Conservation (phyloP, 2,113 vertebrate genomes). For the Mesitornis unicolor region DNA sequence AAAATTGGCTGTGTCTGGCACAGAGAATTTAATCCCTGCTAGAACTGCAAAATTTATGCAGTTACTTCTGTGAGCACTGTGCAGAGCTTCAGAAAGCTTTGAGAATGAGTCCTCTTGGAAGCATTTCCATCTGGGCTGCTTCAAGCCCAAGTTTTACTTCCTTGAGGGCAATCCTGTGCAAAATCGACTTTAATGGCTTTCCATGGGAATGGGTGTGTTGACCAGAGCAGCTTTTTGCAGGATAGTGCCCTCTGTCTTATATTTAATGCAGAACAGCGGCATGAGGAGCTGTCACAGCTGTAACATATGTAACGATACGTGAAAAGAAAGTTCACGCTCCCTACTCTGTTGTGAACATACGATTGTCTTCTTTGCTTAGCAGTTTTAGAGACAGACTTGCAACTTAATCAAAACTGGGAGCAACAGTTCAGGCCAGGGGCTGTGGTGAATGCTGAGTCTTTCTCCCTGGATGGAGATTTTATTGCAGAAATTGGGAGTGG, state of each 20-base stretch:
- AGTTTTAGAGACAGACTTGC: not conserved
- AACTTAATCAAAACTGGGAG: not conserved
- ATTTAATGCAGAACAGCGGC: not conserved
- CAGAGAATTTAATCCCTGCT: not conserved
- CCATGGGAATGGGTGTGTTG: not conserved
- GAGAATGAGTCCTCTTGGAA: not conserved
- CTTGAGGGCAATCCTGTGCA: not conserved
- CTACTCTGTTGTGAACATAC: not conserved
- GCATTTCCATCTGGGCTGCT: not conserved
- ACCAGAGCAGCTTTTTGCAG: not conserved
- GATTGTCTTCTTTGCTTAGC: not conserved
- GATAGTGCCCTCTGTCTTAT: not conserved
- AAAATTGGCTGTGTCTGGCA: not conserved
- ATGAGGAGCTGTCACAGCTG: slow-evolving; percentile 25
- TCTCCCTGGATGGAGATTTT: not conserved
- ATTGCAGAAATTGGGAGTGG: not conserved
- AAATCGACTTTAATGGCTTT: not conserved
- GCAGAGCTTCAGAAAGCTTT: not conserved
- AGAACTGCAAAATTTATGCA: not conserved
- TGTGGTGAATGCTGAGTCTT: not conserved
- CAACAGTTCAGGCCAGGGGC: not conserved
- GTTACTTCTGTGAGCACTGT: not conserved
- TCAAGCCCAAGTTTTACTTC: not conserved
- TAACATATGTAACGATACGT: accelerated
- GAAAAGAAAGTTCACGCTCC: not conserved